phyloP scores from a whole-genome alignment of 2,113 vertebrate species.

The Sterna hirundo region DNA sequence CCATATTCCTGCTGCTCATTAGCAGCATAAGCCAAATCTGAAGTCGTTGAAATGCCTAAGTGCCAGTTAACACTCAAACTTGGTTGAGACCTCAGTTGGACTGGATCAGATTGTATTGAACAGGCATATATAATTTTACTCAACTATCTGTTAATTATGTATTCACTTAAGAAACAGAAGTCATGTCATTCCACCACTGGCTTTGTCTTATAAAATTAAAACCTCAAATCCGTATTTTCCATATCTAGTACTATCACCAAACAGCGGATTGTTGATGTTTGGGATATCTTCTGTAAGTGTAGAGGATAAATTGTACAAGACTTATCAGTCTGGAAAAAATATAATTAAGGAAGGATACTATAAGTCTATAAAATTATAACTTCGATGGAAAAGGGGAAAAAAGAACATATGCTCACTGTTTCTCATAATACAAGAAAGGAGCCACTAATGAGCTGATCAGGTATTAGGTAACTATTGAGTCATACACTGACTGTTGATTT shows the following conservation, averaged over 20 bases:
- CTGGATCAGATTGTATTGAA: not conserved
- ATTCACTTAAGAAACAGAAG: not conserved
- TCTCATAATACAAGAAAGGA: not conserved
- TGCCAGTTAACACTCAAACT: not conserved
- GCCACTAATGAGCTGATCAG: not conserved
- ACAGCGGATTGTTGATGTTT: not conserved
- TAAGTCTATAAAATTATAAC: not conserved
- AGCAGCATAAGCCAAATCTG: not conserved
- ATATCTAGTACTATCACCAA: not conserved
- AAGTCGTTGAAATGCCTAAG: not conserved
- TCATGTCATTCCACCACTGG: not conserved
- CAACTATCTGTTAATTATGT: not conserved
- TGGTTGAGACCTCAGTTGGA: not conserved
- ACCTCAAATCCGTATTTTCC: not conserved
- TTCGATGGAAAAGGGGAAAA: not conserved
- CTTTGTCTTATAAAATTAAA: not conserved
- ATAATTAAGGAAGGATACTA: not conserved
- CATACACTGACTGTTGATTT: not conserved
- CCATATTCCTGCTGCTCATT: not conserved
- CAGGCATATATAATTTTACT: not conserved
- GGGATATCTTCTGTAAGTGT: not conserved
- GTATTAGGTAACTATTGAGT: not conserved
- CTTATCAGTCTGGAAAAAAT: not conserved
- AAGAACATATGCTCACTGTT: not conserved
- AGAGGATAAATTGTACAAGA: not conserved